Evolutionary conservation across 1,140 invertebrate species (phyloP), one percentile per base, ranked within the genome.

Genomic region (Mercenaria mercenaria): DNA sequence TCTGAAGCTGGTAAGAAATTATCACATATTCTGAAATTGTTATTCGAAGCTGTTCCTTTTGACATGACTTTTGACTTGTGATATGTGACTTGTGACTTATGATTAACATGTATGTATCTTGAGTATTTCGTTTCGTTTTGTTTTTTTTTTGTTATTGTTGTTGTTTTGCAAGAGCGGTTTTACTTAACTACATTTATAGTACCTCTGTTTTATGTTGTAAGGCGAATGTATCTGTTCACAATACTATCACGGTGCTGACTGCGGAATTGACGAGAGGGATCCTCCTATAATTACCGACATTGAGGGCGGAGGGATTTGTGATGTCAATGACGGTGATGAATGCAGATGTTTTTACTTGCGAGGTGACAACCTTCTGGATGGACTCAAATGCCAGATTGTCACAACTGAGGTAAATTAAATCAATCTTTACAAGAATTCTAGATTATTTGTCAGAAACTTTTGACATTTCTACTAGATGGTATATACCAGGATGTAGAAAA

Each of bases 311-410:
- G 11, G 34, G 11, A 4, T 41, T 0, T 41, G 74, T 39, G 41
- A 77, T 39, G 2, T 41, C 26, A 20, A 13, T 15, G 74, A 77
- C 3, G 41, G 74, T 15, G 74, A 47, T 11, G 34, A 26, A 23
- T 77, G 74, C 26, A 77, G 34, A 26, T 77, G 74, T 39, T 77
- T 77, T 26, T 77, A 77, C 37, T n/a, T 77, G 29, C 29, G 64
- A 13, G 37, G 29, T 8, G 37, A 34, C 29, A 69, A 69, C 37
- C 26, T 69, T 34, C 64, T 69, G 0, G 29, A 69, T 13, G 26
- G 37, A 15, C 26, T 69, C 15, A 34, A 29, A 29, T 69, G 64
- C 37, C 18, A 18, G n/a, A 69, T 69, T 34, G 37, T 34, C 18
- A 69, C 64, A 0, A n/a, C 29, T 15, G 64, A 34, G 15, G 64